Evolutionary conservation across 2,797 vertebrate genomes (phyloP).

Genomic region (Zenarchopterus dispar): DNA sequence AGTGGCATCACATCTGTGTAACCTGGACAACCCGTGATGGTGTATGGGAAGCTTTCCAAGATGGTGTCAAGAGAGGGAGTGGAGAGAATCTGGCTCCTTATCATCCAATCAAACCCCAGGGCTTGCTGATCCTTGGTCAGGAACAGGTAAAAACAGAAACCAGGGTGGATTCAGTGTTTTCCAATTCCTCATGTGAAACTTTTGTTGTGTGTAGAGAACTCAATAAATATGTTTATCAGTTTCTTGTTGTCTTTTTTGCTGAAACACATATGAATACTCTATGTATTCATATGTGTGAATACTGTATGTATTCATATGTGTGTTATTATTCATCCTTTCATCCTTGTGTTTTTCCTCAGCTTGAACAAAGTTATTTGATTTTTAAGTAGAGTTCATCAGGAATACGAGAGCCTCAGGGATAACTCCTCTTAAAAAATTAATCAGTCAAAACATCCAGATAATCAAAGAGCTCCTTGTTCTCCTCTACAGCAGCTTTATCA

Average conservation of each 20-base stretch:
- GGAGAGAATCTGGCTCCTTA: constrained; percentile 96
- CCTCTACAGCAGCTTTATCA: constrained; percentile 2
- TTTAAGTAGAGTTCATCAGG: constrained; percentile 21
- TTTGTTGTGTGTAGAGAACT: not conserved
- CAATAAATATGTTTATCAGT: not conserved
- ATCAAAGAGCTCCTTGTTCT: constrained; percentile 10
- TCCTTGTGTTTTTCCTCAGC: constrained; percentile 6
- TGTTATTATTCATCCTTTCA: too few relatives aligned
- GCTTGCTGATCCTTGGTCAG: constrained; percentile 93
- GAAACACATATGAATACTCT: too few relatives aligned
- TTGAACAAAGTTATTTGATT: constrained; percentile 24
- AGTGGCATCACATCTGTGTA: constrained; percentile 98
- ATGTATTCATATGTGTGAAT: too few relatives aligned
- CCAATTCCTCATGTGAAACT: not conserved
- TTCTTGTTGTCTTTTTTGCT: not conserved
- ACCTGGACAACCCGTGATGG: constrained; percentile 97
- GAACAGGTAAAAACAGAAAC: constrained; percentile 88
- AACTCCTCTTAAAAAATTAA: not conserved
- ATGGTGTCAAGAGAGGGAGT: constrained; percentile 90
- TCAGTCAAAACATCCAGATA: not conserved
- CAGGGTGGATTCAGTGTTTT: not conserved
- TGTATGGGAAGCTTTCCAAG: constrained; percentile 97
- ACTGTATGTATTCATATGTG: too few relatives aligned
- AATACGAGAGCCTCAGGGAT: not conserved
- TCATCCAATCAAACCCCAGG: constrained; percentile 96